Evolutionary conservation across 2,888 invertebrate genomes (phyloP), one percentile per base, ranked within the genome.

Genomic region (Argyresthia albistria): DNA sequence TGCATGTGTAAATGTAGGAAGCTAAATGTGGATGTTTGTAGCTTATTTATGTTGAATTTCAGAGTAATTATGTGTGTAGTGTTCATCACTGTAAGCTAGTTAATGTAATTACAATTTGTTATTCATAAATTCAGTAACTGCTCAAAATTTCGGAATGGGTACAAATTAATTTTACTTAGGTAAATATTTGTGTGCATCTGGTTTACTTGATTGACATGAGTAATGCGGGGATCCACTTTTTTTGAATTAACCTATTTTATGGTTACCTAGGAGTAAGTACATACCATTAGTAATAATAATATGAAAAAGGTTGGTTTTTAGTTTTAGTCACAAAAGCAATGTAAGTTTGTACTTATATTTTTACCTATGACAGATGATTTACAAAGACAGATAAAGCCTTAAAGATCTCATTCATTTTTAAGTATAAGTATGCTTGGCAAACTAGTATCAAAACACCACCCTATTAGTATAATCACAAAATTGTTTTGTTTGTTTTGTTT

Each of bases 11-110:
- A 58, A 60, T 43, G 63, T 74, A 72, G 72, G 62, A 63, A 55
- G 59, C 66, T 67, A 66, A 68, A 70, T 73, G 62, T 73, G 60
- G 61, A 74, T 74, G 79, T 82, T 81, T 79, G 75, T 81, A 80
- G 75, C 59, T 71, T 63, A 57, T 70, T 54, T 52, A 65, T 76
- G 68, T 74, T 52, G 36, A 46, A 46, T 46, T n/a, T 46, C 25
- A 6, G 25, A 25, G 46, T 46, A 46, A 35, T 46, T 16, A 16
- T 25, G 46, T 46, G 25, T 35, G 46, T 46, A 46, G 46, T 46
- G 12, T 16, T 6, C 16, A 4, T 45, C 16, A 46, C 46, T 46
- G 46, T 46, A 16, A 4, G 3, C 16, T 46, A 25, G 46, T 48
- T 12, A 48, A 8, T 48, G 1, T 14, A 48, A 37, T 48, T 48